Conservation (phyloP, 2,113 vertebrate genomes). For the Cyphomyrus discorhynchus region DNA sequence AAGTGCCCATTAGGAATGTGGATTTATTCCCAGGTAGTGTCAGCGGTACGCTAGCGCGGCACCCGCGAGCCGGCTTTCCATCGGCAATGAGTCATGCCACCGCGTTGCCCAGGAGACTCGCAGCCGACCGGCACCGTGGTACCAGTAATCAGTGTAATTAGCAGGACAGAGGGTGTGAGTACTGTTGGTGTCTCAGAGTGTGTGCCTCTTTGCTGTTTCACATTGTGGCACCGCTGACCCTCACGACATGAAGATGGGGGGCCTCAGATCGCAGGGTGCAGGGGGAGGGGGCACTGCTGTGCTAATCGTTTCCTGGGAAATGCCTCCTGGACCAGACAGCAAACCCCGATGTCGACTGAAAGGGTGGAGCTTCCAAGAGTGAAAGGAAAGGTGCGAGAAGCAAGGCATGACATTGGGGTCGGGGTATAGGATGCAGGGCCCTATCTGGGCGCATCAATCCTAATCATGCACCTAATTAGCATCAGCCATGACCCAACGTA, state of each 20-base stretch:
- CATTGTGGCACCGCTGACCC: neutral
- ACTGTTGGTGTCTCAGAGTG: neutral
- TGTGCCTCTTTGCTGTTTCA: neutral
- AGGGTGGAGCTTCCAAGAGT: neutral
- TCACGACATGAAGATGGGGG: neutral
- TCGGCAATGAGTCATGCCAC: neutral
- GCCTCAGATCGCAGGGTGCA: neutral
- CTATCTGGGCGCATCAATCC: neutral
- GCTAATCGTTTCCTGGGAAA: neutral
- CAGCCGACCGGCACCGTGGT: neutral
- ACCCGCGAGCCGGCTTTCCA: neutral
- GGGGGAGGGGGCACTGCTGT: neutral
- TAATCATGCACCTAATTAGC: neutral
- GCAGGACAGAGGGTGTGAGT: neutral
- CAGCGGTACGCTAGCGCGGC: neutral
- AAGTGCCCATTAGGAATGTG: neutral
- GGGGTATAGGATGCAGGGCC: neutral
- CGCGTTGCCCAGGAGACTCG: neutral
- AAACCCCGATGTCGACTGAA: neutral
- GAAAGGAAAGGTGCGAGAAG: neutral
- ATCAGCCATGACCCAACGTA: neutral
- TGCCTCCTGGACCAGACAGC: neutral
- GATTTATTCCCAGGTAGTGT: neutral
- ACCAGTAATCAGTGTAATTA: neutral
- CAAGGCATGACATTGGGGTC: neutral